Percentiles rank a stretch among this genome's conserved stretches.
Evolutionary conservation across 2,797 vertebrate species (phyloP).

Genomic region (Rhynchotus rufescens): DNA sequence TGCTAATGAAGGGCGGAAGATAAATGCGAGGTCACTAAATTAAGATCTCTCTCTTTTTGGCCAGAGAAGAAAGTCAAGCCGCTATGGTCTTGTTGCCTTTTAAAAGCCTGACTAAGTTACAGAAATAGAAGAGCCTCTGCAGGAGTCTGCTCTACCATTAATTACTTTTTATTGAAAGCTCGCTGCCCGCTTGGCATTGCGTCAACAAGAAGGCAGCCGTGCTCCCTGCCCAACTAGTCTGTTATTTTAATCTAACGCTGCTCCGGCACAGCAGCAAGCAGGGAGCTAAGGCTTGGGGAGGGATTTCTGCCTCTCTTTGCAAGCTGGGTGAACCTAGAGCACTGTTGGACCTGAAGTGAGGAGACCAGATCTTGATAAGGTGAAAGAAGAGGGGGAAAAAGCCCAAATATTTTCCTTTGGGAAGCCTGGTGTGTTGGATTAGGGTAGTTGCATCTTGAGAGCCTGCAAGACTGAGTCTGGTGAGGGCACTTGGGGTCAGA

Average conservation of each 20-base stretch:
- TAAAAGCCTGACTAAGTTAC: conserved; percentile 3
- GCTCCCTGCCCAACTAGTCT: neutral
- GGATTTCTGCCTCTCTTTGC: neutral
- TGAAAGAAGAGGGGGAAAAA: neutral
- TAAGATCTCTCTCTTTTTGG: conserved; percentile 27
- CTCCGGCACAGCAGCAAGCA: neutral
- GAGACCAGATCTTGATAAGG: neutral
- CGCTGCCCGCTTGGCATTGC: neutral
- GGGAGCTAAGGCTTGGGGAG: neutral
- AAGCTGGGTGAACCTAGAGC: neutral
- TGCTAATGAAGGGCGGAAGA: conserved; percentile 36
- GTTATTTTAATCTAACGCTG: neutral
- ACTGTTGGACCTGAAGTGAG: neutral
- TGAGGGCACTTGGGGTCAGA: neutral
- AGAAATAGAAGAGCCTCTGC: conserved; percentile 44
- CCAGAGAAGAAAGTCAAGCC: conserved; percentile 2
- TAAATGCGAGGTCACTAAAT: conserved; percentile 10
- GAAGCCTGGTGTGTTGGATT: neutral
- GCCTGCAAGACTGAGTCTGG: too few species aligned
- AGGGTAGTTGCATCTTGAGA: neutral
- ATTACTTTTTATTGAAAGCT: conserved; percentile 45
- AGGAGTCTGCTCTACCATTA: conserved; percentile 28
- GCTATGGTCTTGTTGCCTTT: conserved; percentile 1
- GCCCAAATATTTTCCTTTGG: neutral
- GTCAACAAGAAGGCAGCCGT: neutral